A percentile compares a stretch with the other conserved stretches of the same genome.
phyloP scores from a whole-genome alignment of 1,140 invertebrate genomes.

The Elysia chlorotica region DNA sequence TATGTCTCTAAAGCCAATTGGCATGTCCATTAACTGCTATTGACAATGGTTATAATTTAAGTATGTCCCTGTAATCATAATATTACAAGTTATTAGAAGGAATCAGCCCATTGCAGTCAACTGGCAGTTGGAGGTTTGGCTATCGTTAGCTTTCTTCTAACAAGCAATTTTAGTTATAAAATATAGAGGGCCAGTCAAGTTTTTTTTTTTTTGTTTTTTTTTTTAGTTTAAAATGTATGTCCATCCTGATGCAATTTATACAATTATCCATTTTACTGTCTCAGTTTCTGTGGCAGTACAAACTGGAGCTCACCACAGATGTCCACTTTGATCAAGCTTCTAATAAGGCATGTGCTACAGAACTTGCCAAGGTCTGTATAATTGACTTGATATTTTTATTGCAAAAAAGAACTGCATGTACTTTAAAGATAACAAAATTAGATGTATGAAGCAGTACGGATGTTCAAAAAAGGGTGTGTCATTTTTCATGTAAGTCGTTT shows the following conservation, averaged over 20 bases:
- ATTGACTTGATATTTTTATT: conserved; percentile 33
- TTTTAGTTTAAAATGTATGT: neutral
- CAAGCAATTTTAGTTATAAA: neutral
- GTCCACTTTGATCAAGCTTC: conserved; percentile 74
- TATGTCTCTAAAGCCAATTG: too few species aligned
- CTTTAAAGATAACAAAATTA: conserved; percentile 33
- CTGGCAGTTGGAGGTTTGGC: too few species aligned
- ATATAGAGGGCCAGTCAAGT: neutral
- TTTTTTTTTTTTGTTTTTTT: neutral
- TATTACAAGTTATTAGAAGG: too few species aligned
- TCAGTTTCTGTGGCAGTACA: conserved; percentile 76
- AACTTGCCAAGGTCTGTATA: conserved; percentile 65
- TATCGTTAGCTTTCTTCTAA: neutral
- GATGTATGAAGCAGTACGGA: conserved; percentile 15
- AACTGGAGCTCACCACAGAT: conserved; percentile 76
- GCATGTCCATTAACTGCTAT: too few species aligned
- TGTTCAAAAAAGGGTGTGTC: neutral
- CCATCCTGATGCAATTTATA: conserved; percentile 3
- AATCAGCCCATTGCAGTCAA: neutral
- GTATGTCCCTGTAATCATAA: too few species aligned
- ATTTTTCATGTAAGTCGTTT: neutral
- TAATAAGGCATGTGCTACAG: conserved; percentile 72
- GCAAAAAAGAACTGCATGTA: neutral
- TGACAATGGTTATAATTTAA: too few species aligned
- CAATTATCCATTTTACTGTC: conserved; percentile 27